Conservation (phyloP, 2,113 vertebrate genomes). For the Tiliqua scincoides region DNA sequence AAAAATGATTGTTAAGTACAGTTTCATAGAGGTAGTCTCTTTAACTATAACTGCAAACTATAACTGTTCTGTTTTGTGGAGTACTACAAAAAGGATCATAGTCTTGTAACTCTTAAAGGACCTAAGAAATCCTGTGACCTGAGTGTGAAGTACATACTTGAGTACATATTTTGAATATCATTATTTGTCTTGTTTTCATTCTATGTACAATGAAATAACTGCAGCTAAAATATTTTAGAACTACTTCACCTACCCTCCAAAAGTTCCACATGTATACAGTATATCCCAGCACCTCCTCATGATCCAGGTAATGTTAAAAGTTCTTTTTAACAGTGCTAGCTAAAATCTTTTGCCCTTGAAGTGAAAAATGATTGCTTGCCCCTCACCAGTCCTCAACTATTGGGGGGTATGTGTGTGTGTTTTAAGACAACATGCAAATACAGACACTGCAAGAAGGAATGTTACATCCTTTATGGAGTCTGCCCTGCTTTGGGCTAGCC, state of each 20-base stretch:
- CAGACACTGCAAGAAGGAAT: not conserved
- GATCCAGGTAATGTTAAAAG: not conserved
- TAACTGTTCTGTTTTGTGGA: not conserved
- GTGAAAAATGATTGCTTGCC: not conserved
- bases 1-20: slow-evolving; percentile 51
- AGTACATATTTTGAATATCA: not conserved
- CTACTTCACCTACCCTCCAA: too few species aligned
- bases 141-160: not conserved
- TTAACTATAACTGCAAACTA: slow-evolving; percentile 10
- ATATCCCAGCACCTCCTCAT: not conserved
- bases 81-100: not conserved
- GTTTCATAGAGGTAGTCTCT: not conserved
- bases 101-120: not conserved
- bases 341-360: not conserved
- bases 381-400: not conserved
- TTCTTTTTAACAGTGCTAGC: not conserved
- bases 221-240: not conserved
- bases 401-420: not conserved
- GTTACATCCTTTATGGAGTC: not conserved
- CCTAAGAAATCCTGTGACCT: not conserved
- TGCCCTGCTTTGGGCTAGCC: not conserved
- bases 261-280: too few species aligned
- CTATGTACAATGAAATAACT: not conserved
- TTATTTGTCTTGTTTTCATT: not conserved
- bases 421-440: not conserved